A percentile compares a stretch with the other conserved stretches of the same genome.
These are phyloP conservation scores for Gymnorhina tibicen DNA, from an alignment of 2,113 vertebrate genomes.

Conservation along the genomic window DNA sequence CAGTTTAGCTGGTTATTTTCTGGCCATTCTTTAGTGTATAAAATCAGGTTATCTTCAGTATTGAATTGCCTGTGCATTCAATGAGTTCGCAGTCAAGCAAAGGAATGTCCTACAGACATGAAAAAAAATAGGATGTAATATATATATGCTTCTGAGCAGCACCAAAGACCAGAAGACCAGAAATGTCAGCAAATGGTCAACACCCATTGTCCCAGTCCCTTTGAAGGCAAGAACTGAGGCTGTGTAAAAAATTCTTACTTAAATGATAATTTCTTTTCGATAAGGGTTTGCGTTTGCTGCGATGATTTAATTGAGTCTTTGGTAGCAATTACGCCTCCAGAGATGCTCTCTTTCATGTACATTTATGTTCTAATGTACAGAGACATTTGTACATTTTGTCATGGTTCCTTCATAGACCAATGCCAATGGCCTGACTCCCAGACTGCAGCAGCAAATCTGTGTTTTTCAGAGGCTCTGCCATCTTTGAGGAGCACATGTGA, in stretches of 20 bases:
- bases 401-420: not conserved
- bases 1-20: not conserved
- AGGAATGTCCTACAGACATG: not conserved
- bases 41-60: not conserved
- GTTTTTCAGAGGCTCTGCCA: not conserved
- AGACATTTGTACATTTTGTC: not conserved
- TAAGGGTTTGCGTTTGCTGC: not conserved
- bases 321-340: not conserved
- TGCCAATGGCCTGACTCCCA: fast-evolving
- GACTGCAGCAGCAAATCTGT: not conserved
- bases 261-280: not conserved
- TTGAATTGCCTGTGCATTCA: not conserved
- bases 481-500: not conserved
- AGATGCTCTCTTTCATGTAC: not conserved
- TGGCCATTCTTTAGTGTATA: not conserved
- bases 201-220: not conserved
- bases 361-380: not conserved
- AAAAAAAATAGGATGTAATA: not conserved
- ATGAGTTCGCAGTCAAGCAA: not conserved
- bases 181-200: not conserved
- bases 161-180: not conserved
- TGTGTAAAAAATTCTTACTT: not conserved
- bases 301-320: not conserved
- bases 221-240: not conserved
- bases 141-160: not conserved